These are phyloP conservation scores for Neodontobutis hainanensis DNA, from an alignment of 2,113 vertebrate genomes.

Conservation along the genomic window DNA sequence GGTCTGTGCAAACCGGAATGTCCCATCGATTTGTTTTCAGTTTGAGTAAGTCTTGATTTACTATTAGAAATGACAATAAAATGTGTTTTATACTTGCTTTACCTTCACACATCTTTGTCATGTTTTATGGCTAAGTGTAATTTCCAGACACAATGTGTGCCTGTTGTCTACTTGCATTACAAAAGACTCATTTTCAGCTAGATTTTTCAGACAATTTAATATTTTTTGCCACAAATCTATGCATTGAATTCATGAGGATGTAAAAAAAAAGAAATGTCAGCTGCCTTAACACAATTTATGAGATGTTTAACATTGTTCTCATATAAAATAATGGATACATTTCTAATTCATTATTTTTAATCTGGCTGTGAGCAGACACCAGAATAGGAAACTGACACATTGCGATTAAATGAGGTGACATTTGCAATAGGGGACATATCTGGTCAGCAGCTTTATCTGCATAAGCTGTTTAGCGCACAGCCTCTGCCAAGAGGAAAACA, in stretches of 20 bases:
- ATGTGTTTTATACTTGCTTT: too few relatives aligned
- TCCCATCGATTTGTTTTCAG: neutral
- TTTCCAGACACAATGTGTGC: slow-evolving; percentile 18
- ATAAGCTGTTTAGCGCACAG: slow-evolving; percentile 68
- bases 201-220: slow-evolving; percentile 34
- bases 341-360: slow-evolving; percentile 35
- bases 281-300: neutral
- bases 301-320: neutral
- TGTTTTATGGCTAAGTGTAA: neutral
- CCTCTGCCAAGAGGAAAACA: slow-evolving; percentile 53
- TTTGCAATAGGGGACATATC: slow-evolving; percentile 69
- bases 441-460: slow-evolving; percentile 72
- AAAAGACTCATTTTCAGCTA: slow-evolving; percentile 14
- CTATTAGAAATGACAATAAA: too few relatives aligned
- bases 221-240: slow-evolving; percentile 7
- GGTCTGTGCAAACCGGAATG: neutral
- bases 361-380: slow-evolving; percentile 17
- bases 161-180: slow-evolving; percentile 39
- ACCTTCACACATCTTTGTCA: too few relatives aligned
- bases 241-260: neutral
- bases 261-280: neutral
- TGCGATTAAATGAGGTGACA: slow-evolving; percentile 69
- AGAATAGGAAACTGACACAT: slow-evolving; percentile 32
- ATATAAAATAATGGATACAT: slow-evolving; percentile 7
- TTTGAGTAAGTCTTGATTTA: neutral